Base-by-base conservation (phyloP, 1,140 invertebrate genomes). In the Drosophila aff. region DNA sequence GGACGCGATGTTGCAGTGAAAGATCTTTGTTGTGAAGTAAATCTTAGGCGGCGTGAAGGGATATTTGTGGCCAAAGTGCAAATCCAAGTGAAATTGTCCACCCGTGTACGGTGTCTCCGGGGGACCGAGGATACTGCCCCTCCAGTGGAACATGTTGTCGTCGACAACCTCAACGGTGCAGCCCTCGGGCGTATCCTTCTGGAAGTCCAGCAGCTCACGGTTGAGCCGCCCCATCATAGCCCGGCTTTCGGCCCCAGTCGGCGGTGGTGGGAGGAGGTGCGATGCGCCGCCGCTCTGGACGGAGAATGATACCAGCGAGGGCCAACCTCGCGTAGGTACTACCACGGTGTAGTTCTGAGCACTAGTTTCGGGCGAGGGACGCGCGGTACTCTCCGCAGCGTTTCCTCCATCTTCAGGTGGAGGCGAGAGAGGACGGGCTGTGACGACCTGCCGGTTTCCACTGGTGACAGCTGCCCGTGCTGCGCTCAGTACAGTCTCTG, bases 1-100 rank as follows among this genome's bases (percentile, higher is more conserved):
- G 92, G 95, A 94, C 92, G 96, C 95, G 91, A 97, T 96, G 92
- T 96, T 97, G 82, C 96, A 96, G 94, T 97, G 96, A 93, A 96
- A 97, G 92, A 96, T 96, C 95, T 96, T 96, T 55, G 96, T 96
- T 74, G 96, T 95, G 94, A 97, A 96, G 93, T 95, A 95, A 93
- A 96, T 95, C 94, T 96, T 96, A 76, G 96, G 96, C 63, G 96
- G 95, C 53, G 95, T 95, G 95, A 96, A 96, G 57, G 96, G 96
- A 93, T 96, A 97, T 92, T 96, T 95, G 92, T 95, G 95, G 60
- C 96, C 95, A 91, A 97, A 93, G 92, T 96, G 96, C 89, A 96
- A 93, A 93, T 96, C 96, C 80, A 96, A 93, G 93, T 96, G 96
- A 86, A 96, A 96, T 44, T 96, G 92, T 77, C 96, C 96, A 91